Percentiles rank a stretch among this genome's conserved stretches.
Conservation (phyloP, 2,113 vertebrate species). For the Pedionomus torquatus region DNA sequence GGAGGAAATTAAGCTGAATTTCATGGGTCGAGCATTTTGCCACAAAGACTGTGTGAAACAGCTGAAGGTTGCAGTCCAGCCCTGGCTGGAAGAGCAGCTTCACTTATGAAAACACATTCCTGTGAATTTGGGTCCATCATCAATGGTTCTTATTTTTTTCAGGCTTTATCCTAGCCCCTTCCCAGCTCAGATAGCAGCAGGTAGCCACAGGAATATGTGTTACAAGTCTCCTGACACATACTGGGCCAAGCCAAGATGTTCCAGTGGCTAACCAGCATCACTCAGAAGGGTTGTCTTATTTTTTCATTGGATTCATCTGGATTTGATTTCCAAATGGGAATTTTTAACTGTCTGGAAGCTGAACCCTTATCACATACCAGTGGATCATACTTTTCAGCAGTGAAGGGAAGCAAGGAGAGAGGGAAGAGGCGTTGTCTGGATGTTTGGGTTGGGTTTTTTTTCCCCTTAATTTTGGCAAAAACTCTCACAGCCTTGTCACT, state of each 20-base stretch:
- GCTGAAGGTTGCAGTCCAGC: neutral
- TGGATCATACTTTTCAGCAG: neutral
- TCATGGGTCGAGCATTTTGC: neutral
- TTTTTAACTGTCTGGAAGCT: neutral
- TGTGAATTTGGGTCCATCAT: neutral
- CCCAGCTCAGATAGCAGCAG: neutral
- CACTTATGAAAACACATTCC: neutral
- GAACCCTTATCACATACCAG: neutral
- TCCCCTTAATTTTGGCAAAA: neutral
- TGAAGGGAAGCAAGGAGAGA: neutral
- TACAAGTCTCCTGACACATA: neutral
- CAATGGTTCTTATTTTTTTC: neutral
- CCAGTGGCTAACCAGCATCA: neutral
- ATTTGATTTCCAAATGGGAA: neutral
- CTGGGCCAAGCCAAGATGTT: neutral
- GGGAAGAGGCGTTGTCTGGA: neutral
- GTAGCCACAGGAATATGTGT: neutral
- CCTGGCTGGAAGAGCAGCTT: neutral
- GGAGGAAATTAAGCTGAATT: neutral
- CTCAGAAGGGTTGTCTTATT: neutral
- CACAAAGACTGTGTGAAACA: neutral
- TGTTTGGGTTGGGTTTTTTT: neutral
- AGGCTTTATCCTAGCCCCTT: neutral
- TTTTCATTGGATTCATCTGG: neutral
- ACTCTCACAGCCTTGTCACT: neutral